phyloP scores from a whole-genome alignment of 2,797 vertebrate genomes.

The Lutjanus campechanus region DNA sequence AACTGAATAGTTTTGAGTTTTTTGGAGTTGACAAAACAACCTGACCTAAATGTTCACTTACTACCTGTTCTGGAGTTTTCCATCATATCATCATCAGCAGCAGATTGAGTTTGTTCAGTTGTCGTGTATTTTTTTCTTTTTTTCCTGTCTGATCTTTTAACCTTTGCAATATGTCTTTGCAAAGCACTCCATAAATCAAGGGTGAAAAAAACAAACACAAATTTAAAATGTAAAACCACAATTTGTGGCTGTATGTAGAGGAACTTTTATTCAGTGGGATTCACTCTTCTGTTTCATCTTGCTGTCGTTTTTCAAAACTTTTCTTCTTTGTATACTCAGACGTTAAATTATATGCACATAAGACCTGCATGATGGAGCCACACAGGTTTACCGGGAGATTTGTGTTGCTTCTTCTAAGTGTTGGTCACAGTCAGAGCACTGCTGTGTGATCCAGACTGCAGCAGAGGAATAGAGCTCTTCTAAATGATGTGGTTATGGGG shows the following conservation, averaged over 20 bases:
- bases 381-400: background rate
- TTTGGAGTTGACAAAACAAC: too few relatives aligned
- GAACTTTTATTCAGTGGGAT: background rate
- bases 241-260: too few relatives aligned
- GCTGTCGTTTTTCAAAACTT: background rate
- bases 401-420: constrained; percentile 1
- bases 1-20: too few relatives aligned
- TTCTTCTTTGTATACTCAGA: background rate
- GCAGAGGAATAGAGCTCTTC: constrained; percentile 19
- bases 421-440: background rate
- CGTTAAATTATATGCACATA: background rate
- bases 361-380: background rate
- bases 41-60: too few relatives aligned
- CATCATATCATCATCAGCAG: too few relatives aligned
- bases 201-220: too few relatives aligned
- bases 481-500: constrained; percentile 42
- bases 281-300: background rate
- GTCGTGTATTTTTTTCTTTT: too few relatives aligned
- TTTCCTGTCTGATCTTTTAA: too few relatives aligned
- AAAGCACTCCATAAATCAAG: too few relatives aligned
- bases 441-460: constrained; percentile 16
- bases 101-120: background rate
- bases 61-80: too few relatives aligned
- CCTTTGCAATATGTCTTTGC: too few relatives aligned
- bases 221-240: too few relatives aligned